These are phyloP conservation scores for Ellobium chinense DNA, from an alignment of 2,888 invertebrate genomes.

Conservation along the genomic window DNA sequence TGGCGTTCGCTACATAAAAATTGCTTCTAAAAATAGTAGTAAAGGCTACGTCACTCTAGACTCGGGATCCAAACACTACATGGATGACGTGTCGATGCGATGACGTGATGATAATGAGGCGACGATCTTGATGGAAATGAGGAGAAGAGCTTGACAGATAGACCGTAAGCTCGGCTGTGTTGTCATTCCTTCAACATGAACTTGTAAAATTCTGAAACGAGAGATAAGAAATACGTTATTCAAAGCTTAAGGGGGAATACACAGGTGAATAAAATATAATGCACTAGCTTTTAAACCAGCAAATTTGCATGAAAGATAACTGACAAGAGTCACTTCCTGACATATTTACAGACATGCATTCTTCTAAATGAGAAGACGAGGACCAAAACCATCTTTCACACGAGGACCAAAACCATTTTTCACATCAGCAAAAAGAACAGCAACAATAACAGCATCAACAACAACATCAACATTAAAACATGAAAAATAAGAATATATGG, in stretches of 20 bases:
- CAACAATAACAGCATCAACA: no score
- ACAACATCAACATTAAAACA: no score
- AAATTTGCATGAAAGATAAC: no score
- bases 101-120: constrained; percentile 11
- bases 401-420: no score
- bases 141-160: background rate
- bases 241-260: background rate
- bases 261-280: no score
- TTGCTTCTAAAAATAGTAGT: constrained; percentile 10
- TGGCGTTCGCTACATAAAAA: constrained; percentile 17
- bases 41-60: constrained; percentile 31
- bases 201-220: constrained; percentile 43
- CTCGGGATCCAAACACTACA: constrained; percentile 29
- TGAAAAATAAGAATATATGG: no score
- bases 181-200: constrained; percentile 45
- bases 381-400: no score
- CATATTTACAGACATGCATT: no score
- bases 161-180: background rate
- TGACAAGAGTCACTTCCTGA: no score
- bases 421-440: no score
- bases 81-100: constrained; percentile 15
- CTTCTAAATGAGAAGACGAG: no score
- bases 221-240: background rate
- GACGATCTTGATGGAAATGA: background rate
- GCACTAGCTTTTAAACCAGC: no score